These are phyloP conservation scores for Fistularia commersonii DNA, from an alignment of 2,797 vertebrate species.

Conservation along the genomic window DNA sequence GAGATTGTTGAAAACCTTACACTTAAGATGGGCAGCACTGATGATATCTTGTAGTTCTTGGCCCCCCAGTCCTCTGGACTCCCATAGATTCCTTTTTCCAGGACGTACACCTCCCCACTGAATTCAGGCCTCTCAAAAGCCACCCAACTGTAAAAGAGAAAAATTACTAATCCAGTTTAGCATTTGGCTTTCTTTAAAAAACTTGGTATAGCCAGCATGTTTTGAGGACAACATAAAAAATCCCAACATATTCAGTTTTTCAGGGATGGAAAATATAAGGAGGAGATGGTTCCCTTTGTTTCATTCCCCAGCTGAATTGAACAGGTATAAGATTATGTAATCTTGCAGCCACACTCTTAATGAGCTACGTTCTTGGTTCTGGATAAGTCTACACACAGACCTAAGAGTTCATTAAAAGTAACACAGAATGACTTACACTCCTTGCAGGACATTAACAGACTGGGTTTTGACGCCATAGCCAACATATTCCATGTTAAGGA, in stretches of 20 bases:
- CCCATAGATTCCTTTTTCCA: constrained; percentile 90
- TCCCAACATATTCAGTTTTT: no score
- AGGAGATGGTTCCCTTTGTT: no score
- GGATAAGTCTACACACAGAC: no score
- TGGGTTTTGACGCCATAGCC: constrained; percentile 83
- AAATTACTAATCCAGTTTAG: background rate
- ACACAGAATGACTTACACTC: constrained; percentile 83
- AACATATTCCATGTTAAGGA: constrained; percentile 81
- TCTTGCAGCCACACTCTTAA: no score
- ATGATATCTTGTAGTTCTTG: constrained; percentile 80
- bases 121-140: constrained; percentile 91
- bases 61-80: constrained; percentile 88
- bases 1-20: constrained; percentile 67
- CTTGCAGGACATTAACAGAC: constrained; percentile 83
- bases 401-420: background rate
- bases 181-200: background rate
- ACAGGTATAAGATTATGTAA: no score
- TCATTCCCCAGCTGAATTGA: no score
- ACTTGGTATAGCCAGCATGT: background rate
- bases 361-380: no score
- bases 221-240: no score
- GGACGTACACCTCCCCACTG: constrained; percentile 87
- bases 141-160: constrained; percentile 81
- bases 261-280: no score
- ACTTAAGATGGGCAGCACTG: constrained; percentile 86